Conservation (phyloP, 2,797 vertebrate species). For the Acomys russatus region DNA sequence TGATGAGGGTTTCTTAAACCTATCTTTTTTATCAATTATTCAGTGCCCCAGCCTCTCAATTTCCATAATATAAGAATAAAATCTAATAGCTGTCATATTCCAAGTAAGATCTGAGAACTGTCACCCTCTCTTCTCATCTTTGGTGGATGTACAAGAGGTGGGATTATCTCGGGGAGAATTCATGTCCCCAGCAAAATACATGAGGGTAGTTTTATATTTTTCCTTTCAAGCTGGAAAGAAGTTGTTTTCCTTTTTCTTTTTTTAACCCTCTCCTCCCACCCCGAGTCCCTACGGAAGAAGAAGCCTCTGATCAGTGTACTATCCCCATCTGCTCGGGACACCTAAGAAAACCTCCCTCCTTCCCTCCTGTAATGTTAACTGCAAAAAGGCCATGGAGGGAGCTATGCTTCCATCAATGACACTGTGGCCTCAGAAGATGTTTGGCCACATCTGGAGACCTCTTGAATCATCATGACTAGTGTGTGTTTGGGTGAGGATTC, state of each 20-base stretch:
- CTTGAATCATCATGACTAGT: not conserved
- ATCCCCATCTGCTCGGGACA: constrained; percentile 34
- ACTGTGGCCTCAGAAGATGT: not conserved
- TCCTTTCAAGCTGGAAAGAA: constrained; percentile 63
- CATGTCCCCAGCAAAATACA: constrained; percentile 21
- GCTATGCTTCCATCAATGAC: not conserved
- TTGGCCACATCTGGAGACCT: not conserved
- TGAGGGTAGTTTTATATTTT: constrained; percentile 15
- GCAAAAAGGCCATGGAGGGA: not conserved
- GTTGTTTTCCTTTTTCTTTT: constrained; percentile 32
- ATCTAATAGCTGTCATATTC: constrained; percentile 65
- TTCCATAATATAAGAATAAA: constrained; percentile 72
- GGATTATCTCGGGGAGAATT: constrained; percentile 58
- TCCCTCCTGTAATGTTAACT: not conserved
- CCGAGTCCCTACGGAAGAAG: not conserved
- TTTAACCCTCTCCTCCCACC: not conserved
- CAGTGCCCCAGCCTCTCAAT: constrained; percentile 35
- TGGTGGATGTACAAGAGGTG: constrained; percentile 43
- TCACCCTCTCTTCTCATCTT: constrained; percentile 22
- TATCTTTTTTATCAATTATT: constrained; percentile 64
- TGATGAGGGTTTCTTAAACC: constrained; percentile 23
- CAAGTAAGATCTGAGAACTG: constrained; percentile 62
- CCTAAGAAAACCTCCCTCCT: constrained; percentile 1
- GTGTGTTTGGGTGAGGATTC: fast-evolving
- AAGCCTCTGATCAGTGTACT: constrained; percentile 30